Base-by-base conservation (phyloP, 2,888 invertebrate species). In the Labia minor region DNA sequence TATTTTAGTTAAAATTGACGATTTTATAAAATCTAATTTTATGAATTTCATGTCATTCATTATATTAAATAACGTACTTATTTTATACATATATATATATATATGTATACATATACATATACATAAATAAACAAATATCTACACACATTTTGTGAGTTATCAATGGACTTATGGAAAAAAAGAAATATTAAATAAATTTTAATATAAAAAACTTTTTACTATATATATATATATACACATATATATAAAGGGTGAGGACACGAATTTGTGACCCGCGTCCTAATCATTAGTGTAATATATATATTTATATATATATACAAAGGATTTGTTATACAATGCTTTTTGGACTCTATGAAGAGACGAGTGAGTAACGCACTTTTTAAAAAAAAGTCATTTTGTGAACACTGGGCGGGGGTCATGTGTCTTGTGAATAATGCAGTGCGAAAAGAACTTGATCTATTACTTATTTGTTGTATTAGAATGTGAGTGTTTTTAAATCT, bases 401-500 rank as follows among this genome's bases (percentile, higher is more conserved):
- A 19, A 67, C 37, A 16, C 16, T 14, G 64, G 62, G 63, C 66
- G 67, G 49, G 65, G 69, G 69, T 49, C 65, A 64, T 66, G 65
- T 65, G 65, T 26, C 26, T 26, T 26, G 26, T 26, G 26, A 26
- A 26, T 26, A 26, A 26, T 26, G 8, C 26, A 61, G 11, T 68
- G 61, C 61, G 21, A 37, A 66, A 64, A 66, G 62, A 49, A 66
- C 64, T n/a, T 49, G 49, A 49, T 49, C n/a, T 49, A 49, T 67
- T 67, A 68, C 65, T 67, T 70, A 66, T 67, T 62, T 70, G 68
- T 70, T 70, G 68, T 70, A 67, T 37, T 70, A 70, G 65, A 68
- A 67, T 68, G 70, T 68, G 70, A 67, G 68, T 70, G 70, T 70
- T 70, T 70, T 69, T 69, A 69, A 69, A 69, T 37, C 66, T 68